These are phyloP conservation scores for Pandemis corylana DNA, from an alignment of 2,888 invertebrate species.

Conservation along the genomic window DNA sequence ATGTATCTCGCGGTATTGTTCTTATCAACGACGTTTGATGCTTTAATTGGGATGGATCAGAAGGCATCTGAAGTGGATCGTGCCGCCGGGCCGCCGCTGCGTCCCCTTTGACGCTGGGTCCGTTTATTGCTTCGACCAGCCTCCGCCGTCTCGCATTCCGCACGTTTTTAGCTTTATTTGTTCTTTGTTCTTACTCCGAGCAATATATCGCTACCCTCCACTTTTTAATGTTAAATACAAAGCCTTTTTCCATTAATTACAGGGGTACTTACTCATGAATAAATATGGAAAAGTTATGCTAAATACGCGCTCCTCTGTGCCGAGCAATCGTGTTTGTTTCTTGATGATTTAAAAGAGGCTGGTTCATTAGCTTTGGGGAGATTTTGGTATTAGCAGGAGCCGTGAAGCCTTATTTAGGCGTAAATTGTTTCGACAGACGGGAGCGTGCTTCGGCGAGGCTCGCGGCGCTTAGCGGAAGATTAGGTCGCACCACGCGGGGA, in stretches of 20 bases:
- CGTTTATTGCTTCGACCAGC: background rate
- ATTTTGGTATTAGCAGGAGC: background rate
- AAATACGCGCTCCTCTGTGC: background rate
- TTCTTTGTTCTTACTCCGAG: conserved; percentile 1
- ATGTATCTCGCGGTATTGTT: too few relatives aligned
- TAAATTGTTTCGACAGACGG: conserved; percentile 11
- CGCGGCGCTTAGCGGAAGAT: background rate
- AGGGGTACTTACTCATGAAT: conserved; percentile 23
- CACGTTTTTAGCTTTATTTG: conserved; percentile 19
- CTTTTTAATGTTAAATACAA: conserved; percentile 15
- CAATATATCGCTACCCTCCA: conserved; percentile 6
- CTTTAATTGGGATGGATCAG: too few relatives aligned
- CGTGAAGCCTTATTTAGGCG: conserved; percentile 3
- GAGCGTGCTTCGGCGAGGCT: conserved; percentile 11
- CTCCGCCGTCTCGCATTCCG: background rate
- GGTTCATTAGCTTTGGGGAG: background rate
- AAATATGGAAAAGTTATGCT: conserved; percentile 22
- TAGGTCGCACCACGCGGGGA: background rate
- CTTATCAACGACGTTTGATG: too few relatives aligned
- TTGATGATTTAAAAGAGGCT: background rate
- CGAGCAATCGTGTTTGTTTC: background rate
- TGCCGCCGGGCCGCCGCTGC: background rate
- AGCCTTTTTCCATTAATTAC: conserved; percentile 30
- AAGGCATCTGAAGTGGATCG: too few relatives aligned
- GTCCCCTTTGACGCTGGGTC: background rate